A percentile compares a stretch with the other conserved stretches of the same genome.
Evolutionary conservation across 2,888 invertebrate genomes (phyloP).

Genomic region (Oxyteleia sp.): DNA sequence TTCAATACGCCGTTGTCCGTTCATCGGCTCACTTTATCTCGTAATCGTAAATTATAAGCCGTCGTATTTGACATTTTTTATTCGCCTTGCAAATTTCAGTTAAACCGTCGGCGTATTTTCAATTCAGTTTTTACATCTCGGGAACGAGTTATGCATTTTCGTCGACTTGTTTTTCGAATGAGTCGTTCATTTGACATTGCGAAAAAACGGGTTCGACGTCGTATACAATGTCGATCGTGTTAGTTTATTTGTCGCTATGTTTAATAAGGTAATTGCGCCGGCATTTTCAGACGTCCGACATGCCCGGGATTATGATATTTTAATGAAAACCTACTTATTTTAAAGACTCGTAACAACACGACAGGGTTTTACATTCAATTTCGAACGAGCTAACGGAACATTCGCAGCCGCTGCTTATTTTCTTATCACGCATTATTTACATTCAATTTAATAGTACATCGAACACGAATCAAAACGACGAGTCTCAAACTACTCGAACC

Average conservation of each 20-base stretch:
- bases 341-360: neutral
- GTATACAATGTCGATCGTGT: slow-evolving; percentile 27
- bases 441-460: too few species aligned
- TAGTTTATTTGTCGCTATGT: slow-evolving; percentile 33
- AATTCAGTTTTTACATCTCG: slow-evolving; percentile 43
- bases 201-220: slow-evolving; percentile 46
- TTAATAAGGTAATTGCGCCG: slow-evolving; percentile 36
- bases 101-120: slow-evolving; percentile 55
- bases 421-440: too few species aligned
- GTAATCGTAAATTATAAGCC: slow-evolving; percentile 62
- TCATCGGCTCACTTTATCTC: slow-evolving; percentile 30
- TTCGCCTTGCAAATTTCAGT: slow-evolving; percentile 59
- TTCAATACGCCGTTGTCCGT: neutral
- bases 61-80: slow-evolving; percentile 47
- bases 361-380: neutral
- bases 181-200: slow-evolving; percentile 26
- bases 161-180: slow-evolving; percentile 52
- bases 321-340: neutral
- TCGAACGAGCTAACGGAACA: neutral
- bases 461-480: too few species aligned
- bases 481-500: too few species aligned
- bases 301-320: slow-evolving; percentile 26
- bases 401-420: too few species aligned
- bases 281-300: slow-evolving; percentile 11
- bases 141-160: slow-evolving; percentile 52